Base-by-base conservation (phyloP, 2,797 vertebrate species). In the Eulemur rubriventer region DNA sequence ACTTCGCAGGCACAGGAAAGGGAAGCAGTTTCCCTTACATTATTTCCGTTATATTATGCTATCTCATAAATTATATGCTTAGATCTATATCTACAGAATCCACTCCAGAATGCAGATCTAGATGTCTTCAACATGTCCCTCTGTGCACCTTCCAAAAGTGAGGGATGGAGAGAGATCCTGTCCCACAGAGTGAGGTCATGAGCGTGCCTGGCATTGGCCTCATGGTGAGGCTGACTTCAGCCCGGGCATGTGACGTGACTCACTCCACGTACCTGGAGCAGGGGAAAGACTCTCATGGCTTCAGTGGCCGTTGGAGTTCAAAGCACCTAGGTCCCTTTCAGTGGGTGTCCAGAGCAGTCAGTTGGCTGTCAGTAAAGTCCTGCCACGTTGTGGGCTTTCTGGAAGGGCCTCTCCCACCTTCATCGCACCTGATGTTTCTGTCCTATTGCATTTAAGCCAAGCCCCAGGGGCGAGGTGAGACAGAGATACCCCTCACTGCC, bases 161-260 rank as follows among this genome's bases (percentile, higher is more conserved):
- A 69, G 0, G 0, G 57, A 59, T 20, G 22, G 52, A 70, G n/a
- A 48, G 52, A 63, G 28, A 48, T 28, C 2, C 46, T 26, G 11
- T 33, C 20, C 1, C 0, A 1, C 1, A 35, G 17, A n/a, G 28
- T 3, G 16, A 70, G 20, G 35, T 63, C 24, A 43, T 2, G 13
- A 65, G 22, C 17, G 0, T 11, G 28, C 20, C 46, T 43, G 22
- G 46, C 18, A 73, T 4, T 1, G 0, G 30, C 7, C 12, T 0
- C 1, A 0, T 12, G 1, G 1, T 11, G 35, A 41, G 30, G 14
- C 43, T 59, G 3, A 38, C 43, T 7, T 65, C 4, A 16, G 38
- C n/a, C 89, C 17, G 65, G 4, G 2, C 33, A 1, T 30, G 18
- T 35, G 13, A 65, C 0, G 0, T 35, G 55, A 41, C 55, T 14